phyloP scores from a whole-genome alignment of 2,888 invertebrate genomes.

The Blera fallax region DNA sequence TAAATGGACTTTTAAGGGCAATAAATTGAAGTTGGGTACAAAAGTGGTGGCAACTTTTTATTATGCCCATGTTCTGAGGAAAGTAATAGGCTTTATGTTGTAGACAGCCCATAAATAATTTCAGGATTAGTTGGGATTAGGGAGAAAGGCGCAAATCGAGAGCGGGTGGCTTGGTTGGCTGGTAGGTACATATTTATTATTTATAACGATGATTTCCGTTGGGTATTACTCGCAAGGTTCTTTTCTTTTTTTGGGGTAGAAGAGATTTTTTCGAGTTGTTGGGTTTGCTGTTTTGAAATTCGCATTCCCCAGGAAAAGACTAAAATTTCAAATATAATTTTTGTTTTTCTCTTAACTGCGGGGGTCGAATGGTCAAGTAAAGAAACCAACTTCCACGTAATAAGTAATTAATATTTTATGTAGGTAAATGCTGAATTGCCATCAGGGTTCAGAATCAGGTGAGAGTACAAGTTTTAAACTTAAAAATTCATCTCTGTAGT shows the following conservation, averaged over 20 bases:
- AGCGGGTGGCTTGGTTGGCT: slow-evolving; percentile 23
- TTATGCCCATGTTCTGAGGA: slow-evolving; percentile 68
- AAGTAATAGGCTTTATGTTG: slow-evolving; percentile 72
- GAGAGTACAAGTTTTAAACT: background rate
- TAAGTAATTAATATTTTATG: slow-evolving; percentile 41
- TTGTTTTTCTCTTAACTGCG: background rate
- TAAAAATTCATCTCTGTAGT: background rate
- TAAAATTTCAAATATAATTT: slow-evolving; percentile 31
- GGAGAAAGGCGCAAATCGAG: slow-evolving; percentile 56
- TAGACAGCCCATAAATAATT: slow-evolving; percentile 72
- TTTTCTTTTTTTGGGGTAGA: slow-evolving; percentile 45
- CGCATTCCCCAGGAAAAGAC: slow-evolving; percentile 13
- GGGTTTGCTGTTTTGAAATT: slow-evolving; percentile 14
- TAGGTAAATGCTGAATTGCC: background rate
- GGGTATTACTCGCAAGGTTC: slow-evolving; percentile 53
- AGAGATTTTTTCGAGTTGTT: slow-evolving; percentile 5
- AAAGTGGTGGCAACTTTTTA: slow-evolving; percentile 70
- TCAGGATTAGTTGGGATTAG: slow-evolving; percentile 70
- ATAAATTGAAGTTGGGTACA: slow-evolving; percentile 71
- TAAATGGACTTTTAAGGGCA: slow-evolving; percentile 71
- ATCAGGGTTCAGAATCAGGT: slow-evolving; percentile 4
- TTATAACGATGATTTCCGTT: slow-evolving; percentile 71
- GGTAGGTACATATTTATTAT: slow-evolving; percentile 64
- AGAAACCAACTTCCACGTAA: background rate
- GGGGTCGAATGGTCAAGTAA: background rate